phyloP scores from a whole-genome alignment of 2,113 vertebrate species.

The Opisthocomus hoazin region DNA sequence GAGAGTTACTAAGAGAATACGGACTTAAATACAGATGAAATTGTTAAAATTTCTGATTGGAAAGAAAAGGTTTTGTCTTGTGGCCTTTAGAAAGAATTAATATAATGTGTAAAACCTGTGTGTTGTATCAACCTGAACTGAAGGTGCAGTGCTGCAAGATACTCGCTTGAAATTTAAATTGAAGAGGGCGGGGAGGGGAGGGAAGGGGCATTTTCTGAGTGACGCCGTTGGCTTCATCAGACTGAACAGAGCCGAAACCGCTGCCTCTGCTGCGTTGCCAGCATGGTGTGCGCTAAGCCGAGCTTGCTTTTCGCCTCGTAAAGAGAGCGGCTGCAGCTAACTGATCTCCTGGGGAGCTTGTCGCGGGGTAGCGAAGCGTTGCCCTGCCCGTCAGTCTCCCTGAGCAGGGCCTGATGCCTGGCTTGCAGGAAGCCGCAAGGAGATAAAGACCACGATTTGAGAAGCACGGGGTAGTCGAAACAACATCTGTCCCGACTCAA shows the following conservation, averaged over 20 bases:
- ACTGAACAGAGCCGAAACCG: not conserved
- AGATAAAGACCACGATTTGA: not conserved
- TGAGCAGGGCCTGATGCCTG: not conserved
- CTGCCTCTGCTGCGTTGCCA: not conserved
- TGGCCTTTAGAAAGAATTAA: slow-evolving; percentile 36
- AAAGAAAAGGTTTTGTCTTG: slow-evolving; percentile 37
- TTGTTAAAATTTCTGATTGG: not conserved
- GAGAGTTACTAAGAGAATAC: not conserved
- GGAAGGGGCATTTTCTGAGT: not conserved
- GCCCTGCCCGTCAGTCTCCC: not conserved
- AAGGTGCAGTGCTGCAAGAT: slow-evolving; percentile 49
- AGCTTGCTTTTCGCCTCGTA: not conserved
- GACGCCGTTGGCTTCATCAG: not conserved
- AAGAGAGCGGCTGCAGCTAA: not conserved
- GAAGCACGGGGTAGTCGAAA: not conserved
- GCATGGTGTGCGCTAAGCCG: not conserved
- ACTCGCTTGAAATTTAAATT: not conserved
- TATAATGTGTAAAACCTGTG: not conserved
- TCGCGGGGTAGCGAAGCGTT: not conserved
- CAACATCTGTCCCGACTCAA: not conserved
- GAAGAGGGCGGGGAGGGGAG: not conserved
- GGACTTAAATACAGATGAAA: not conserved
- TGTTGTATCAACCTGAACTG: not conserved
- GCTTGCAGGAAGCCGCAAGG: not conserved
- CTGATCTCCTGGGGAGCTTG: not conserved